Conservation (phyloP, 1,140 invertebrate genomes). For the Dreissena rostriformis region DNA sequence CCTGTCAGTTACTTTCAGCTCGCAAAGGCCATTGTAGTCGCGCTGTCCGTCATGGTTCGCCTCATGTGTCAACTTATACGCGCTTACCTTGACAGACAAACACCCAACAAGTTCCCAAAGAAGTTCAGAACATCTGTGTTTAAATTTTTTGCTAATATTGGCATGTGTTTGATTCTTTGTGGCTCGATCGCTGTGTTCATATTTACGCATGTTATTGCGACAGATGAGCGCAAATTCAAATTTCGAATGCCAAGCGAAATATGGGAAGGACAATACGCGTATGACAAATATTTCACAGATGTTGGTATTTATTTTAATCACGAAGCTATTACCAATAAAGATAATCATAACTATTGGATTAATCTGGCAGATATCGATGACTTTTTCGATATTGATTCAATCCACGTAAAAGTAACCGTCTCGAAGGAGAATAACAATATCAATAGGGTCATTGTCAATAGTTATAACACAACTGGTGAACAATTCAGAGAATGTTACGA, state of each 20-base stretch:
- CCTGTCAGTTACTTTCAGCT: slow-evolving; percentile 62
- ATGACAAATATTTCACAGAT: slow-evolving; percentile 55
- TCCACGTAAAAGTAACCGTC: slow-evolving; percentile 32
- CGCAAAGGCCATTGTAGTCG: slow-evolving; percentile 51
- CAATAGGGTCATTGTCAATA: slow-evolving; percentile 29
- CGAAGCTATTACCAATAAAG: slow-evolving; percentile 3
- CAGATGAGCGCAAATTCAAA: slow-evolving; percentile 31
- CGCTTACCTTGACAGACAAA: slow-evolving; percentile 57
- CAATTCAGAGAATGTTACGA: slow-evolving; percentile 40
- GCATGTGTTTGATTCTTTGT: slow-evolving; percentile 58
- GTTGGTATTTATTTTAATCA: slow-evolving; percentile 58
- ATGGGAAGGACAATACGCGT: slow-evolving; percentile 41
- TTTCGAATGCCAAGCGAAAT: slow-evolving; percentile 47
- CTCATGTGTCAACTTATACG: slow-evolving; percentile 60
- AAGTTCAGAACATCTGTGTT: slow-evolving; percentile 47
- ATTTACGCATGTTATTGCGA: slow-evolving; percentile 67
- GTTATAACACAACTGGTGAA: slow-evolving; percentile 30
- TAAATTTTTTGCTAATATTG: slow-evolving; percentile 64
- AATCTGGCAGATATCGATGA: slow-evolving; percentile 45
- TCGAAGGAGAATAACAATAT: slow-evolving; percentile 1
- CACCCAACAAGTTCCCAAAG: slow-evolving; percentile 9
- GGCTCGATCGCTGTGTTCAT: slow-evolving; percentile 66
- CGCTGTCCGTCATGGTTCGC: slow-evolving; percentile 52
- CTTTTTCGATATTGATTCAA: slow-evolving; percentile 17
- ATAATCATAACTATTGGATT: slow-evolving; percentile 24